These are phyloP conservation scores for Pediacus dermestoides DNA, from an alignment of 2,888 invertebrate species.

Conservation along the genomic window DNA sequence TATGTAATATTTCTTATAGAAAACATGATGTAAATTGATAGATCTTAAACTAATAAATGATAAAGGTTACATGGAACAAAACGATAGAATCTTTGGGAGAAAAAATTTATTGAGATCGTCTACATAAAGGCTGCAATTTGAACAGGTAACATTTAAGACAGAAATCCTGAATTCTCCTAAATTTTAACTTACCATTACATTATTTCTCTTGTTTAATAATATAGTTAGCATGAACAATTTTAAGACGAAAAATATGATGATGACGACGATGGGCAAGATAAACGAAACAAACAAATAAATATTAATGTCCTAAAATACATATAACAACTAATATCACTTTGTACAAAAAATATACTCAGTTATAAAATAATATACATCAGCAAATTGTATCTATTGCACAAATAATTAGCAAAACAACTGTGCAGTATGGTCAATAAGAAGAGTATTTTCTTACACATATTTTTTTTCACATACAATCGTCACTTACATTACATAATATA, in stretches of 20 bases:
- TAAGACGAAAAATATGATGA: slow-evolving; percentile 2
- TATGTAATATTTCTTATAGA: not conserved
- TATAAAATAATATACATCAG: slow-evolving; percentile 12
- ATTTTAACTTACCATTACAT: slow-evolving; percentile 19
- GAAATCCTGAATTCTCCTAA: slow-evolving; percentile 19
- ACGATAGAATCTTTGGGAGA: slow-evolving; percentile 14
- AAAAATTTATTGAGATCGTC: slow-evolving; percentile 30
- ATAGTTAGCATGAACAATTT: slow-evolving; percentile 3
- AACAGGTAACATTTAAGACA: slow-evolving; percentile 31
- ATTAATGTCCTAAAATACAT: too few relatives aligned
- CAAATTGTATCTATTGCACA: too few relatives aligned
- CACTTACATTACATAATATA: slow-evolving; percentile 5
- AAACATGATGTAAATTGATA: not conserved
- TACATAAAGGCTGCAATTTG: slow-evolving; percentile 25
- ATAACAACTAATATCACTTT: slow-evolving; percentile 23
- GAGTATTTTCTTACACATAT: too few relatives aligned
- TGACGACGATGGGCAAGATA: slow-evolving; percentile 1
- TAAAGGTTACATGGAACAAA: not conserved
- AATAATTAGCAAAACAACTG: too few relatives aligned
- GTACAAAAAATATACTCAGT: slow-evolving; percentile 16
- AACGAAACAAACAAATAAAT: slow-evolving; percentile 1
- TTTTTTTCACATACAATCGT: too few relatives aligned
- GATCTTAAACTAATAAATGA: not conserved
- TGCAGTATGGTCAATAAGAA: not conserved
- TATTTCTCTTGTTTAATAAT: slow-evolving; percentile 5